Evolutionary conservation across 2,888 invertebrate species (phyloP).

Genomic region (Conistra vaccinii): DNA sequence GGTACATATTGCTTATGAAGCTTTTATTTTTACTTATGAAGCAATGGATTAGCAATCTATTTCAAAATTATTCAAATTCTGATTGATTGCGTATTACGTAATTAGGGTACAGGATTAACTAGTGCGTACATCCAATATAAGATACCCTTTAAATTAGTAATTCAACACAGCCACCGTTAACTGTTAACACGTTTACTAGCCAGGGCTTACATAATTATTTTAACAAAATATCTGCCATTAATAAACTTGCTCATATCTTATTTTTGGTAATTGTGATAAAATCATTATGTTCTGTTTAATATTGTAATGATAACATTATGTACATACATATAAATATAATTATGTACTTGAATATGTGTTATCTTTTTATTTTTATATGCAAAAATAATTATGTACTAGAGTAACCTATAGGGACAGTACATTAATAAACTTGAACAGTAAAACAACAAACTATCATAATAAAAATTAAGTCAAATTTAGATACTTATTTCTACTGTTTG

Average conservation of each 20-base stretch:
- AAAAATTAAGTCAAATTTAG: neutral
- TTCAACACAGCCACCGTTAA: neutral
- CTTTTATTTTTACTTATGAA: too few species aligned
- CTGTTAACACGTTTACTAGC: neutral
- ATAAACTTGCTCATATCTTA: neutral
- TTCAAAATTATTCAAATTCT: too few species aligned
- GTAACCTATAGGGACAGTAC: neutral
- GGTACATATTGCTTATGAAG: too few species aligned
- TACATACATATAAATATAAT: neutral
- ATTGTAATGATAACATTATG: slow-evolving; percentile 25
- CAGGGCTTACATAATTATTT: neutral
- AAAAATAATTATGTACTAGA: neutral
- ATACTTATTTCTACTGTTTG: slow-evolving; percentile 32
- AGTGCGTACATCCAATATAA: neutral
- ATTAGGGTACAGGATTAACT: too few species aligned
- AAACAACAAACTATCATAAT: neutral
- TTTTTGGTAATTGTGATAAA: slow-evolving; percentile 12
- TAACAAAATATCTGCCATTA: neutral
- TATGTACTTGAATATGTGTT: neutral
- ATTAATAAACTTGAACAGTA: too few species aligned
- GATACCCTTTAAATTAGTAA: neutral
- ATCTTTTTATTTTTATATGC: slow-evolving; percentile 13
- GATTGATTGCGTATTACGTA: too few species aligned
- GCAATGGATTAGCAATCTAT: too few species aligned
- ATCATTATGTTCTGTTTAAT: slow-evolving; percentile 16